These are phyloP conservation scores for Ascaphus truei DNA, from an alignment of 2,113 vertebrate species.

Conservation along the genomic window DNA sequence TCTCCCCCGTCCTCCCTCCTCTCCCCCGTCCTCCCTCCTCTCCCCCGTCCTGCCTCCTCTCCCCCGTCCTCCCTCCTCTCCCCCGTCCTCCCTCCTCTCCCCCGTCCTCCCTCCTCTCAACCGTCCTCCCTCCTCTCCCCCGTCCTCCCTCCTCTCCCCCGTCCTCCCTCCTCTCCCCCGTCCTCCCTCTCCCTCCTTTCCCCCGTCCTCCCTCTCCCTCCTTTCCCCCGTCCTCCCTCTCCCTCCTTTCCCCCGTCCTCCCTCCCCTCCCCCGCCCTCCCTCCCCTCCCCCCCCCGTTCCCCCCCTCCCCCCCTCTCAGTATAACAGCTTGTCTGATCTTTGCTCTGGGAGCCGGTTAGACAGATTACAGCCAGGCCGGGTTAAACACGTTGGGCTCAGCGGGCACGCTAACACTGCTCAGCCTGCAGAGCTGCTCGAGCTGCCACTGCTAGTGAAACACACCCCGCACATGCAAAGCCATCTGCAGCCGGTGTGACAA, in stretches of 20 bases:
- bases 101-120: no score
- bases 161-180: no score
- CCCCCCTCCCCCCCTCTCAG: background rate
- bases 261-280: background rate
- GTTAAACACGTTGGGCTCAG: slow-evolving; percentile 29
- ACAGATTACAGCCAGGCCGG: slow-evolving; percentile 30
- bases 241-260: background rate
- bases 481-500: slow-evolving; percentile 31
- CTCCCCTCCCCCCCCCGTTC: background rate
- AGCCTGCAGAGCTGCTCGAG: slow-evolving; percentile 6
- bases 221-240: background rate
- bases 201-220: no score
- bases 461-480: slow-evolving; percentile 14
- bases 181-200: no score
- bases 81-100: no score
- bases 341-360: slow-evolving; percentile 19
- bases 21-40: no score
- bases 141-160: no score
- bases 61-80: no score
- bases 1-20: no score
- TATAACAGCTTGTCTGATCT: slow-evolving; percentile 33
- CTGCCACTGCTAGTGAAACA: slow-evolving; percentile 11
- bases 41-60: no score
- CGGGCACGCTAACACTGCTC: slow-evolving; percentile 6
- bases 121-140: no score